phyloP scores from a whole-genome alignment of 1,140 invertebrate species.

The Drosophila parabipectinata region DNA sequence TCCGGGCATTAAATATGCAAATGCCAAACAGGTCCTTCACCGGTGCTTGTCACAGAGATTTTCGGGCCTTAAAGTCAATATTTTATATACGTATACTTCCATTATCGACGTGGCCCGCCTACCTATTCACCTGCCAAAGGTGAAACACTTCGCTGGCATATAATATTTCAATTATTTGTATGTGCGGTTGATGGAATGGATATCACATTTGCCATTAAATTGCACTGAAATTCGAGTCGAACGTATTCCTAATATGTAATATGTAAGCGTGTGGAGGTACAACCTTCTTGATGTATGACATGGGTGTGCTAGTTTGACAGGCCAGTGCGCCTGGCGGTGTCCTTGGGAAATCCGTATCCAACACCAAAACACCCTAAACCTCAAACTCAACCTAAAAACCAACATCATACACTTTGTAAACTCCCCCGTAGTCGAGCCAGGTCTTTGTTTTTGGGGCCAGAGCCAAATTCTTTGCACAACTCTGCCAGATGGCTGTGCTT shows the following conservation, averaged over 20 bases:
- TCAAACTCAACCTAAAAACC: not conserved
- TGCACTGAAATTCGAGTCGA: conserved; percentile 38
- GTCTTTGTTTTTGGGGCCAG: conserved; percentile 5
- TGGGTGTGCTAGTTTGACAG: conserved; percentile 53
- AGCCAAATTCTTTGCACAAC: conserved; percentile 2
- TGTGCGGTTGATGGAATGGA: conserved; percentile 6
- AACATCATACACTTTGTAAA: not conserved
- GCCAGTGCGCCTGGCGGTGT: conserved; percentile 1
- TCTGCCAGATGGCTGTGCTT: conserved; percentile 17
- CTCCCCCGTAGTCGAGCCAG: not conserved
- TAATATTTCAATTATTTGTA: conserved; percentile 59
- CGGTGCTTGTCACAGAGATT: conserved; percentile 14
- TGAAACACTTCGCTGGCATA: conserved; percentile 27
- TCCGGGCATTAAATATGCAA: conserved; percentile 68
- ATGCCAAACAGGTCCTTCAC: conserved; percentile 28
- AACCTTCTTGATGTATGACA: conserved; percentile 39
- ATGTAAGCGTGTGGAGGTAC: conserved; percentile 8
- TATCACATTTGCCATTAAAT: conserved; percentile 41
- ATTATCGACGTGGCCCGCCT: conserved; percentile 21
- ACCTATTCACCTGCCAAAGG: conserved; percentile 19
- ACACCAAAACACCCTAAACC: not conserved
- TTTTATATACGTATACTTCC: conserved; percentile 13
- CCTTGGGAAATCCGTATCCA: conserved; percentile 16
- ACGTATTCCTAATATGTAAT: conserved; percentile 15
- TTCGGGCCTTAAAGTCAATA: conserved; percentile 43